A percentile compares a stretch with the other conserved stretches of the same genome.
Conservation (phyloP, 2,113 vertebrate genomes). For the Erpornis zantholeuca region DNA sequence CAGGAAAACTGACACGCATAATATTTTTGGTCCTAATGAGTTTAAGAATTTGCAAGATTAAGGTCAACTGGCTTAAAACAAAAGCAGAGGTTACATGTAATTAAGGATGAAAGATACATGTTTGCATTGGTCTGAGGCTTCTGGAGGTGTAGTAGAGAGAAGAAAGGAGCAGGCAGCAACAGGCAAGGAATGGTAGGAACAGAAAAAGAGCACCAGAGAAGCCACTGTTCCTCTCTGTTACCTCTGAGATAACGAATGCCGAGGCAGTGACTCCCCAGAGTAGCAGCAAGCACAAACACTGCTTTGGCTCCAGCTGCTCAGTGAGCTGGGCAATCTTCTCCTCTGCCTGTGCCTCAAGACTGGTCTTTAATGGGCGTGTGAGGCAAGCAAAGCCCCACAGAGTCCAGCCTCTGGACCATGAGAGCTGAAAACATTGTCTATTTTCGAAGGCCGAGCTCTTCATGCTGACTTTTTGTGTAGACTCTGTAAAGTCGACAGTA, state of each 20-base stretch:
- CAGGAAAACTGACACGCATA: neutral
- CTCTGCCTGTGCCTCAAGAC: neutral
- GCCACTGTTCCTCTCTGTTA: neutral
- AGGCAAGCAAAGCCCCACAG: neutral
- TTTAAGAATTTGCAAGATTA: slow-evolving; percentile 12
- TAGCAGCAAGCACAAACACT: neutral
- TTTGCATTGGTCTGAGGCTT: neutral
- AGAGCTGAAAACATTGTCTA: neutral
- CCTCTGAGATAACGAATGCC: neutral
- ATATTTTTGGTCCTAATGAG: neutral
- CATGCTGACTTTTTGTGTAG: neutral
- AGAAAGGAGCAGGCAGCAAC: neutral
- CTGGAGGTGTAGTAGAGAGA: neutral
- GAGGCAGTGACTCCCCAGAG: neutral
- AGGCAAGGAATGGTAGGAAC: neutral
- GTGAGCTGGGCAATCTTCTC: neutral
- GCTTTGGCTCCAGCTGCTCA: neutral
- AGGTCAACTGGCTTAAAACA: slow-evolving; percentile 10
- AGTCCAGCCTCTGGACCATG: neutral
- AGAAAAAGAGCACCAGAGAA: neutral
- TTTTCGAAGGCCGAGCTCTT: neutral
- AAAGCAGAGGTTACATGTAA: neutral
- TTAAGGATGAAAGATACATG: neutral
- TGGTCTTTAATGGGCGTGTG: neutral
- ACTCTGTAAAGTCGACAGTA: fast-evolving